phyloP scores from a whole-genome alignment of 2,113 vertebrate species.

The Copsychus sechellarum region DNA sequence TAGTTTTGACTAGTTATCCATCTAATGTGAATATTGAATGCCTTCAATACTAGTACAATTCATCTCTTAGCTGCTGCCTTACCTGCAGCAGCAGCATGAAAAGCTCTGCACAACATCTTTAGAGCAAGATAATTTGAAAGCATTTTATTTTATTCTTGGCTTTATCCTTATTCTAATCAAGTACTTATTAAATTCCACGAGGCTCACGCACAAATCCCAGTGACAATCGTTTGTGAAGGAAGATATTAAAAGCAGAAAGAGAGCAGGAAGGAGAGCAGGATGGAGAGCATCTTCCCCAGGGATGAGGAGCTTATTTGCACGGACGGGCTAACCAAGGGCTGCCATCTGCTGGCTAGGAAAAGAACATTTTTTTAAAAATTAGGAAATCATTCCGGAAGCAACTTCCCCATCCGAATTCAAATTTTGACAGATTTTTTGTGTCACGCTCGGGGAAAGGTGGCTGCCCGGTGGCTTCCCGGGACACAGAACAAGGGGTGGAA shows the following conservation, averaged over 20 bases:
- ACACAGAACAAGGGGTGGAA: background rate
- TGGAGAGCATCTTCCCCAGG: background rate
- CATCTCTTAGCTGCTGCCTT: background rate
- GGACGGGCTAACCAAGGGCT: background rate
- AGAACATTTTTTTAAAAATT: background rate
- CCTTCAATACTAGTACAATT: background rate
- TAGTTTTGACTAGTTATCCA: background rate
- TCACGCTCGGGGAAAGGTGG: fast-evolving
- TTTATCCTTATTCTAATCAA: background rate
- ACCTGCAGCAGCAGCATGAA: background rate
- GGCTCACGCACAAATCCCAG: background rate
- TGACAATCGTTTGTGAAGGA: background rate
- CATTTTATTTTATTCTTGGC: background rate
- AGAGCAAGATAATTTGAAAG: background rate
- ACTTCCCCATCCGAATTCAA: fast-evolving
- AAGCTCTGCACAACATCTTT: background rate
- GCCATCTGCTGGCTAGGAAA: slow-evolving; percentile 31
- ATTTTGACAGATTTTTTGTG: background rate
- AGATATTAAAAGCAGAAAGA: background rate
- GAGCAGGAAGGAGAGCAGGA: background rate
- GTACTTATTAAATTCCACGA: background rate
- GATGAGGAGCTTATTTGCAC: fast-evolving
- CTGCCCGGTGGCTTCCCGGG: background rate
- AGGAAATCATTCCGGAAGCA: background rate
- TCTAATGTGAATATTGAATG: background rate